Base-by-base conservation (phyloP, 2,113 vertebrate species). In the Channa maculata region DNA sequence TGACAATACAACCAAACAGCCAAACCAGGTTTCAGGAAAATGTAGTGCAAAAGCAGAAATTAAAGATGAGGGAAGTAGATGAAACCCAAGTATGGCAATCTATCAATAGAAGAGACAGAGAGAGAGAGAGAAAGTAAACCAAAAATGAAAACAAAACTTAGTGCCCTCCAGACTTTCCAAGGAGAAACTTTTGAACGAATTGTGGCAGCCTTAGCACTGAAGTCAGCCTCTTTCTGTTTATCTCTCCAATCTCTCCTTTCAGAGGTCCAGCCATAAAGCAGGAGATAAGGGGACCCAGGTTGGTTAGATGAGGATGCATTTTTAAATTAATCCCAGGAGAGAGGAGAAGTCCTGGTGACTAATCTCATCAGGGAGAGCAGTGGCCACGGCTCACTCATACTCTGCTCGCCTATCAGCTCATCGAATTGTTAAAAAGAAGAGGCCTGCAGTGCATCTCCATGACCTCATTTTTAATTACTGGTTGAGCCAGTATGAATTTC, bases 291-390 rank as follows among this genome's bases (percentile, higher is more conserved):
- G 77, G 53, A 44, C 58, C 41, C 68, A 79, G 80, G 76, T 83
- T 65, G 68, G 71, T 58, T 7, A 24, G 72, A 85, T 13, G 61
- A 83, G 84, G 86, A 84, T 82, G 86, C 76, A 80, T 89, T 89
- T 89, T 79, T 68, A 77, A 74, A 89, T 86, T 88, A 85, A 76
- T 77, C 60, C 0, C 53, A 65, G 71, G 68, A 83, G 79, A 79
- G 67, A 76, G 74, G 82, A 86, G 80, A 76, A 75, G 85, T 76
- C 74, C 89, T 55, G 83, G 61, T 58, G 81, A 74, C 71, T 89
- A 91, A 89, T 86, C 65, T 59, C 58, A 88, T 91, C 84, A 89
- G 73, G 75, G 76, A 1, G 72, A 79, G 65, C 60, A 39, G 75
- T 41, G 80, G 77, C 65, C 61, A 36, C 24, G 8, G 76, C 78